These are phyloP conservation scores for Eilema sororculum DNA, from an alignment of 2,888 invertebrate genomes.

Conservation along the genomic window DNA sequence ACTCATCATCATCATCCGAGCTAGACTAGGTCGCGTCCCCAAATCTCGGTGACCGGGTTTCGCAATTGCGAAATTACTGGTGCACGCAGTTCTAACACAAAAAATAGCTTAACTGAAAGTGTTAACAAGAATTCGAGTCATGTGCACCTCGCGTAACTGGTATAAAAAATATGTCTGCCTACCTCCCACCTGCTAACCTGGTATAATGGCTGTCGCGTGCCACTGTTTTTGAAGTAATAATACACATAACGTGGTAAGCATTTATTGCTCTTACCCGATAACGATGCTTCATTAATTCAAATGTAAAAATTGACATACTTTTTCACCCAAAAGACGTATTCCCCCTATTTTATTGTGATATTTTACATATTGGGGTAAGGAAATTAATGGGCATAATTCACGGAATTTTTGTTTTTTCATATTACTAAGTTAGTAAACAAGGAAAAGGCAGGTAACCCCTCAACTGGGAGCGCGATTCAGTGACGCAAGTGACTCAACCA, in stretches of 20 bases:
- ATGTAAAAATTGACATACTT: constrained; percentile 30
- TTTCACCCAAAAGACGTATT: constrained; percentile 22
- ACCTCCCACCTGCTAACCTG: neutral
- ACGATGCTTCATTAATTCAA: constrained; percentile 18
- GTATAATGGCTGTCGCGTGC: constrained; percentile 2
- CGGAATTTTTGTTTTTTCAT: constrained; percentile 21
- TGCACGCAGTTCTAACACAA: too few species aligned
- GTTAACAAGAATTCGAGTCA: too few species aligned
- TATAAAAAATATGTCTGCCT: neutral
- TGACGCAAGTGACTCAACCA: neutral
- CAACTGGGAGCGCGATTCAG: neutral
- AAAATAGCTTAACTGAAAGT: too few species aligned
- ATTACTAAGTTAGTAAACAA: neutral
- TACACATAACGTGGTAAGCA: constrained; percentile 1
- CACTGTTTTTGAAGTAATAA: neutral
- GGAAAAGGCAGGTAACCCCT: neutral
- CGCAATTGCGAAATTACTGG: too few species aligned
- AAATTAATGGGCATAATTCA: constrained; percentile 34
- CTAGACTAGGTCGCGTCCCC: too few species aligned
- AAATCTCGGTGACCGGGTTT: too few species aligned
- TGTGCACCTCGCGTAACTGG: too few species aligned
- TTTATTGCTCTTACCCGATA: constrained; percentile 5
- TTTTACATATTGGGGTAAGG: constrained; percentile 16
- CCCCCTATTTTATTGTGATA: constrained; percentile 18
- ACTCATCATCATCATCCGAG: too few species aligned